These are phyloP conservation scores for Dryas iulia DNA, from an alignment of 1,140 invertebrate genomes.

Conservation along the genomic window DNA sequence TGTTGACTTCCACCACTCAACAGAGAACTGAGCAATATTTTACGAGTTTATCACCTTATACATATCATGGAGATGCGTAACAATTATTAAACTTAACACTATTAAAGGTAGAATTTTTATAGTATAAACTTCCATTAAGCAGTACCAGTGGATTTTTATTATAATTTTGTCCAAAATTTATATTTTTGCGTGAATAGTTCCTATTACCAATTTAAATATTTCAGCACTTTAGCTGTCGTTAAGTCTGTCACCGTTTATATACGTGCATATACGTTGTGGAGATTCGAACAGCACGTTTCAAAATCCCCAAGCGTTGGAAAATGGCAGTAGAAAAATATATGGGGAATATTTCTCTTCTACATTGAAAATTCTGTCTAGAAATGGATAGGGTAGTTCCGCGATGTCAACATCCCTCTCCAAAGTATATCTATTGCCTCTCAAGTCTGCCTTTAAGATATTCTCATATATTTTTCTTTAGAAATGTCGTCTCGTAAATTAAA, in stretches of 20 bases:
- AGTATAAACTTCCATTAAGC: too few relatives aligned
- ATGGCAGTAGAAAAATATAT: neutral
- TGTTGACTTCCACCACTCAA: neutral
- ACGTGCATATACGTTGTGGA: neutral
- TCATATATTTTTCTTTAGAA: neutral
- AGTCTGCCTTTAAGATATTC: neutral
- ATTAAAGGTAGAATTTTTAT: neutral
- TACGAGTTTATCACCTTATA: too few relatives aligned
- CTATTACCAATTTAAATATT: neutral
- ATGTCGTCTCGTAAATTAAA: conserved; percentile 2
- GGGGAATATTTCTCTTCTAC: neutral
- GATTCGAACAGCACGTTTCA: neutral
- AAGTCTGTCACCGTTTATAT: neutral
- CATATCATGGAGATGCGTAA: neutral
- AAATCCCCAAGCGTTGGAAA: neutral
- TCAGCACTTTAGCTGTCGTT: neutral
- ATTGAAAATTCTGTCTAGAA: conserved; percentile 2
- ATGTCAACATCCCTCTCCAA: neutral
- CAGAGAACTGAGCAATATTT: too few relatives aligned
- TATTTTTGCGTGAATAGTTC: neutral
- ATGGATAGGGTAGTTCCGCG: neutral
- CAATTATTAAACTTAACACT: neutral
- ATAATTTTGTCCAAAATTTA: too few relatives aligned
- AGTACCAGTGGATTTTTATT: too few relatives aligned
- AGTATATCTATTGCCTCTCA: conserved; percentile 1